Percentiles rank a stretch among this genome's conserved stretches.
phyloP scores from a whole-genome alignment of 1,140 invertebrate species.

The Tetragnatha versicolor region DNA sequence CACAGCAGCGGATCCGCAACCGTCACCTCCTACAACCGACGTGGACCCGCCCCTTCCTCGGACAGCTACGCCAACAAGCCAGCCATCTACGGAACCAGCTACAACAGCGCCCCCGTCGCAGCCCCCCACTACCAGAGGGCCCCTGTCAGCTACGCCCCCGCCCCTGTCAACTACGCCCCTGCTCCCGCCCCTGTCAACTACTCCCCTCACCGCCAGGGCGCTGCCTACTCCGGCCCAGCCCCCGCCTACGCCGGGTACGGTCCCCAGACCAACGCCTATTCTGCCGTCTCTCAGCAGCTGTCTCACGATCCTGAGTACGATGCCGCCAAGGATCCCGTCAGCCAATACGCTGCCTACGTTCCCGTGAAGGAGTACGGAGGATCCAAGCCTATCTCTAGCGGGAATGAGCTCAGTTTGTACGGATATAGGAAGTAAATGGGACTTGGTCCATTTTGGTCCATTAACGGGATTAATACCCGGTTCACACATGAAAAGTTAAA shows the following conservation, averaged over 20 bases:
- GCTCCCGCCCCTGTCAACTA: neutral
- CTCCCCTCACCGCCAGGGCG: too few species aligned
- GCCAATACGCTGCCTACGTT: slow-evolving; percentile 41
- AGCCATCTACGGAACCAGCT: slow-evolving; percentile 37
- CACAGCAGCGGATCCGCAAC: neutral
- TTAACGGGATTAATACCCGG: too few species aligned
- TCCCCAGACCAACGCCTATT: slow-evolving; percentile 31
- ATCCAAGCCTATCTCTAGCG: slow-evolving; percentile 9
- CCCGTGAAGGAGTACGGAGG: slow-evolving; percentile 24
- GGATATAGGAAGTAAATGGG: slow-evolving; percentile 33
- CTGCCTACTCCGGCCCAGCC: neutral
- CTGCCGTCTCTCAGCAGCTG: slow-evolving; percentile 8
- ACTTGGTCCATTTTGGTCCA: too few species aligned
- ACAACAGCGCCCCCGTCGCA: neutral
- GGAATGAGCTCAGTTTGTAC: slow-evolving; percentile 41
- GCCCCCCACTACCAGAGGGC: slow-evolving; percentile 22
- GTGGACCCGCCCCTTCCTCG: slow-evolving; percentile 15
- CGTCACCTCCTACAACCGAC: slow-evolving; percentile 46
- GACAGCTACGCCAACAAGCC: slow-evolving; percentile 19
- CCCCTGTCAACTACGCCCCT: neutral
- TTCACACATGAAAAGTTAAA: too few species aligned
- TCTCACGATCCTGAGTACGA: slow-evolving; percentile 47
- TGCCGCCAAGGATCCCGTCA: slow-evolving; percentile 44
- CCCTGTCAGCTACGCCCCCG: neutral
- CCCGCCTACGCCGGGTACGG: slow-evolving; percentile 14